Base-by-base conservation (phyloP, 2,797 vertebrate genomes). In the Tragopan temminckii region DNA sequence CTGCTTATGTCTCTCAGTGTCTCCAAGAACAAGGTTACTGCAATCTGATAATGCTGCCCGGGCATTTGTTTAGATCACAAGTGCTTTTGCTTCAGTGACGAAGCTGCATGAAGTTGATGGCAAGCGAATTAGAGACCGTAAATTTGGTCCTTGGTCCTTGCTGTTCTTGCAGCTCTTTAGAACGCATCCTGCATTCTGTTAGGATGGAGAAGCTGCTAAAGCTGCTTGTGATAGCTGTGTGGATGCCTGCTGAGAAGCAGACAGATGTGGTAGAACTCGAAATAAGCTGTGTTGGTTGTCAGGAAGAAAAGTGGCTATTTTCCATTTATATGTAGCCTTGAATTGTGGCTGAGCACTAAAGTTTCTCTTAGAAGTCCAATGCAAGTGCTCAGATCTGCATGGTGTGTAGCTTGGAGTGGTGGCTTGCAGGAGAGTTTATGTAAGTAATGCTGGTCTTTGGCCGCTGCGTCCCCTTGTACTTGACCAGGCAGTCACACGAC, bases 341-440 rank as follows among this genome's bases (percentile, higher is more conserved):
- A 57, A 16, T 33, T 9, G 5, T 40, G 25, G 25, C 57, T 23
- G 85, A 13, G 55, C 75, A 25, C 29, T 81, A 4, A 38, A n/a
- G 0, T 29, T 58, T 67, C 19, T 64, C 80, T 52, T 12, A 31
- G 36, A 35, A 58, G 42, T 42, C 33, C 20, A 8, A 1, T 7
- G 4, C 45, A 23, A 25, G 1, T 11, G 4, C 69, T 42, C 25
- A 70, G 64, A 0, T 75, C 59, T 14, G 13, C 42, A 2, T 16
- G 18, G 9, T 2, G 5, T 15, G 8, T 57, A 10, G 3, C 7
- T 31, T 42, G 20, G 2, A 48, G 18, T 0, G 1, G 5, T 5
- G 6, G 40, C 36, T 62, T 46, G 24, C 48, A 35, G 20, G 27
- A 38, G 13, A 13, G 19, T 76, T 78, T 53, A 29, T 23, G 19